phyloP scores from a whole-genome alignment of 2,113 vertebrate genomes.

The Paradoxurus hermaphroditus region DNA sequence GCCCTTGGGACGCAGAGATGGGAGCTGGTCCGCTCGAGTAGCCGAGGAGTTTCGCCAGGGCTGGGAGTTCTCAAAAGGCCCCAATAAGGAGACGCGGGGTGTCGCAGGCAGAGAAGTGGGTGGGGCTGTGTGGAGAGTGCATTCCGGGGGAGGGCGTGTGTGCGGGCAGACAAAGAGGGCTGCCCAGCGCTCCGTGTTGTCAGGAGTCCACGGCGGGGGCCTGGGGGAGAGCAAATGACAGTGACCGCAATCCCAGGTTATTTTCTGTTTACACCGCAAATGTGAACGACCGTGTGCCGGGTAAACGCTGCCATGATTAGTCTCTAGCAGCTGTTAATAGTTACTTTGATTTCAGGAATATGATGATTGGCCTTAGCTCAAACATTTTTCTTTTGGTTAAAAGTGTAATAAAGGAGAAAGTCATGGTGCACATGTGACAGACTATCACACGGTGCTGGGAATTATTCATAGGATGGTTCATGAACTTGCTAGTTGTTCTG shows the following conservation, averaged over 20 bases:
- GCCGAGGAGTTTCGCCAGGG: background rate
- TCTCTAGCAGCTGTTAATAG: background rate
- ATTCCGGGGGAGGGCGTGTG: accelerated
- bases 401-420: background rate
- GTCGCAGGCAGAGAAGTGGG: background rate
- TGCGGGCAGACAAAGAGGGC: background rate
- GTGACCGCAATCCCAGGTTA: accelerated
- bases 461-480: background rate
- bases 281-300: background rate
- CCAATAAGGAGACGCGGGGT: background rate
- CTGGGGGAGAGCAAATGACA: background rate
- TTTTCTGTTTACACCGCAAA: background rate
- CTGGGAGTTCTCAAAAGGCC: background rate
- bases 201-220: background rate
- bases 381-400: background rate
- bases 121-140: background rate
- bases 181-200: background rate
- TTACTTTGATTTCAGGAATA: background rate
- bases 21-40: background rate
- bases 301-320: background rate
- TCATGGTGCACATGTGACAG: background rate
- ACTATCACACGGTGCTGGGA: background rate
- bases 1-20: background rate
- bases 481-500: accelerated
- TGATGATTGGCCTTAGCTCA: background rate